Conservation (phyloP, 2,113 vertebrate species). For the Sminthopsis crassicaudata region DNA sequence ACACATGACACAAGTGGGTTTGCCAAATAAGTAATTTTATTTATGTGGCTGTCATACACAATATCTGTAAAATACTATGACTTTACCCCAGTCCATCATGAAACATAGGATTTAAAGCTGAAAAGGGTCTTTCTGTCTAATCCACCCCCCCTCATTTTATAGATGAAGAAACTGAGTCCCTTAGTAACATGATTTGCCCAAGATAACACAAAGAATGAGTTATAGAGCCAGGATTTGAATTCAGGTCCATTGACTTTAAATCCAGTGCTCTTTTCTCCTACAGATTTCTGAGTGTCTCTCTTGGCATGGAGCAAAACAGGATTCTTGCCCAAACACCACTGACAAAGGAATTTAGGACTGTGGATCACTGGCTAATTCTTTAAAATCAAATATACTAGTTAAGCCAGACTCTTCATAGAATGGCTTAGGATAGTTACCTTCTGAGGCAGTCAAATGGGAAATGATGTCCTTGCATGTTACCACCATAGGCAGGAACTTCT, state of each 20-base stretch:
- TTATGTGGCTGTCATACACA: background rate
- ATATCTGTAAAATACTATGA: background rate
- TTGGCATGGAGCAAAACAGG: background rate
- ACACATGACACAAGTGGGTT: background rate
- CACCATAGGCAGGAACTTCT: background rate
- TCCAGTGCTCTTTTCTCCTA: background rate
- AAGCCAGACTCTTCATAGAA: background rate
- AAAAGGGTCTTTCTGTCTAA: background rate
- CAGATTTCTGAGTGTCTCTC: background rate
- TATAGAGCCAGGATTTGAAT: background rate
- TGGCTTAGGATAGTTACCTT: background rate
- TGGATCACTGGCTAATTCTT: background rate
- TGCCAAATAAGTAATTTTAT: conserved; percentile 1
- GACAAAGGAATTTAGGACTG: background rate
- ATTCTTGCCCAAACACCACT: background rate
- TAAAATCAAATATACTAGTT: background rate
- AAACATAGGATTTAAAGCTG: background rate
- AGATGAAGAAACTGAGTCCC: background rate
- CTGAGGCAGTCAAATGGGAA: conserved; percentile 6
- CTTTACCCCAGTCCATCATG: background rate
- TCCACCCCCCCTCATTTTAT: background rate
- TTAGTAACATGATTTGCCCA: background rate
- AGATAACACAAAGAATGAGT: background rate
- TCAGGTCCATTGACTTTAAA: background rate
- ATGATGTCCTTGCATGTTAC: background rate